Base-by-base conservation (phyloP, 2,797 vertebrate species). In the Pangasius krempfi region DNA sequence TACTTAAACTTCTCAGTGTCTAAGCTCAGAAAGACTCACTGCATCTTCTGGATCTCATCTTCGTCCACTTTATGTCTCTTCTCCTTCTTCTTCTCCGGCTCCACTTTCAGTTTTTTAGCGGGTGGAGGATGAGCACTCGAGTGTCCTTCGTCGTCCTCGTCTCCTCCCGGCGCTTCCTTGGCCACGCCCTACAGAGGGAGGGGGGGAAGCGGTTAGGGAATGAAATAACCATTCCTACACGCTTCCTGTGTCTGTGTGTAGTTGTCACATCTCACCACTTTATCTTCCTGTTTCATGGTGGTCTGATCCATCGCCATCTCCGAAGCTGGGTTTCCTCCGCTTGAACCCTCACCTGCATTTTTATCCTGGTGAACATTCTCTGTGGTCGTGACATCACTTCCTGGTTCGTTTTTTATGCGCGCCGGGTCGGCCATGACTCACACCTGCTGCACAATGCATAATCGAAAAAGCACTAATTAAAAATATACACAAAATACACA, bases 31-130 rank as follows among this genome's bases (percentile, higher is more conserved):
- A 30, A 73, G 4, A 94, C 98, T 97, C 94, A 99, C 98, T 99
- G 98, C 98, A 99, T 99, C 96, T 99, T 99, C 92, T 99, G 98
- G 89, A 99, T 99, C 94, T 99, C 99, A 86, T 99, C 98, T 94
- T 99, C 98, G n/a, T 99, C 99, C 14, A 99, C 98, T 81, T 99
- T 99, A 16, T 98, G 97, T 76, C 96, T 97, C 90, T 97, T 99
- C 86, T 99, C 98, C 93, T 97, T 98, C 89, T 98, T 97, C 93
- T 99, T 98, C 92, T 98, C 98, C 85, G 96, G 94, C 88, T 99
- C 98, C 89, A 98, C 93, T 93, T 98, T 99, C 72, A 96, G 92
- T 92, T 97, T 98, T 94, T 98, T 98, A 62, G 95, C 94, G 3
- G 94, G 91, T 1, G 93, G 85, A 2, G 93, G 0, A 89, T 97